Evolutionary conservation across 2,113 vertebrate genomes (phyloP).

Genomic region (Ophthalmolycus amberensis): DNA sequence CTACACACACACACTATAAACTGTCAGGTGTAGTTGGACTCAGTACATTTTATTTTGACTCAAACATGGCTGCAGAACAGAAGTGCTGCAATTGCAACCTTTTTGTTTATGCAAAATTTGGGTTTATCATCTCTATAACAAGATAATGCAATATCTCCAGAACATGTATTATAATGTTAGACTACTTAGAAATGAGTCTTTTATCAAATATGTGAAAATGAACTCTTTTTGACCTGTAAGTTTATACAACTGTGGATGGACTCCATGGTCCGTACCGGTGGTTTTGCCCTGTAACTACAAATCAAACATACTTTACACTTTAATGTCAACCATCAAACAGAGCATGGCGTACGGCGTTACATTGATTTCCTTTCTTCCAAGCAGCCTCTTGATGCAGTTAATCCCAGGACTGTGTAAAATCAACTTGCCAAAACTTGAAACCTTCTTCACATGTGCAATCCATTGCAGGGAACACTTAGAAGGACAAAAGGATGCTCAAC

Average conservation of each 20-base stretch:
- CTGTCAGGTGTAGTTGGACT: slow-evolving; percentile 8
- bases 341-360: background rate
- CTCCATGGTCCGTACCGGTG: background rate
- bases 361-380: background rate
- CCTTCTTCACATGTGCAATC: background rate
- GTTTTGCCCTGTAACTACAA: background rate
- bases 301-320: background rate
- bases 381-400: background rate
- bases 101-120: background rate
- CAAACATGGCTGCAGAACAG: slow-evolving; percentile 8
- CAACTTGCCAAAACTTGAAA: background rate
- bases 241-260: background rate
- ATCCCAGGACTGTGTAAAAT: slow-evolving; percentile 6
- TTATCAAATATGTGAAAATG: background rate
- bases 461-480: background rate
- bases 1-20: slow-evolving; percentile 2
- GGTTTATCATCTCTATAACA: background rate
- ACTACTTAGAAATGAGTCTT: background rate
- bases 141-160: background rate
- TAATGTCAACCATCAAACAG: background rate
- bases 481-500: background rate
- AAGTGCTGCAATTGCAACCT: background rate
- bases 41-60: background rate
- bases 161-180: background rate
- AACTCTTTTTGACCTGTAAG: background rate